A percentile compares a stretch with the other conserved stretches of the same genome.
Conservation (phyloP, 2,888 invertebrate genomes). For the Hyalella azteca region DNA sequence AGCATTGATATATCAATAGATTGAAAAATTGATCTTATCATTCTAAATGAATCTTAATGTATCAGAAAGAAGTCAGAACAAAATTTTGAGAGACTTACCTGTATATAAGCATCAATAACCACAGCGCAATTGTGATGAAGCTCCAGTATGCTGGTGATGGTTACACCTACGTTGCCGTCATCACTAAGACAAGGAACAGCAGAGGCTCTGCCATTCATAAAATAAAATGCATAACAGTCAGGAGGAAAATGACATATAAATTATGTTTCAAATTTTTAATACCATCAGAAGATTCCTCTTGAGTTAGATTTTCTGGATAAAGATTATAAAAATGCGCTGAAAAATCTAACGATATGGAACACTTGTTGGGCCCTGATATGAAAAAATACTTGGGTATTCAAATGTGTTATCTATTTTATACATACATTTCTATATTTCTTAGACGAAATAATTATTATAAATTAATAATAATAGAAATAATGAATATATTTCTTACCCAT, state of each 20-base stretch:
- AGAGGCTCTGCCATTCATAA: neutral
- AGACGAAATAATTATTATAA: neutral
- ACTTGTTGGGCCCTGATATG: neutral
- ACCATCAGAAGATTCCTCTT: neutral
- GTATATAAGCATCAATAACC: neutral
- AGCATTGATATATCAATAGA: neutral
- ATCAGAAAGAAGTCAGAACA: neutral
- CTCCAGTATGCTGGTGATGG: conserved; percentile 14
- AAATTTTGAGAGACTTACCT: neutral
- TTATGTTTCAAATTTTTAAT: neutral
- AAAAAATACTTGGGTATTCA: neutral
- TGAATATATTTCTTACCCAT: neutral
- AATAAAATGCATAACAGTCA: neutral
- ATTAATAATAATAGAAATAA: neutral
- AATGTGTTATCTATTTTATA: neutral
- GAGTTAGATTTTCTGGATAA: neutral
- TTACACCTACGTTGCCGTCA: too few species aligned
- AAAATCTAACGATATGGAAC: neutral
- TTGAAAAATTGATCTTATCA: neutral
- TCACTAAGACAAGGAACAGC: too few species aligned
- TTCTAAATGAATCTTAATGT: neutral
- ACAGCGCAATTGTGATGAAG: neutral
- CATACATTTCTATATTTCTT: neutral
- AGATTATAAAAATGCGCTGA: neutral
- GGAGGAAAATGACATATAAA: neutral